These are phyloP conservation scores for Scomber japonicus DNA, from an alignment of 2,113 vertebrate genomes.

Conservation along the genomic window DNA sequence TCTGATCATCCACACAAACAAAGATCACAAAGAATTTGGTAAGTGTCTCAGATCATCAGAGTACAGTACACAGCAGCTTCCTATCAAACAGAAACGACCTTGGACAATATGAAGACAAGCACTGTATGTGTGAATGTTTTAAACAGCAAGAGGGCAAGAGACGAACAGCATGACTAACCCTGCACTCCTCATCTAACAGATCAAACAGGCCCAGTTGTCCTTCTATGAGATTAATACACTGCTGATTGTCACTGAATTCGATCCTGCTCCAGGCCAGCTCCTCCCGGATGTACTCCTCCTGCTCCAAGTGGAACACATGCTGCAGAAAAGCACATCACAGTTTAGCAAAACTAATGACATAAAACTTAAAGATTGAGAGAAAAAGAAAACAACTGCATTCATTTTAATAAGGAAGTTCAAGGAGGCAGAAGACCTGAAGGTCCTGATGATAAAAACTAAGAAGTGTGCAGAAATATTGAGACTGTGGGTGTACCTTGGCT, in stretches of 20 bases:
- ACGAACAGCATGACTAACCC: constrained; percentile 62
- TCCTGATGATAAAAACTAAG: no score
- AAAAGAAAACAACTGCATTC: neutral
- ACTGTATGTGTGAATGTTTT: no score
- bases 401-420: no score
- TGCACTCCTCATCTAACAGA: constrained; percentile 88
- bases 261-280: constrained; percentile 86
- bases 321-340: constrained; percentile 47
- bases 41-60: no score
- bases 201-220: constrained; percentile 85
- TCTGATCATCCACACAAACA: constrained; percentile 68
- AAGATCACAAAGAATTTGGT: neutral
- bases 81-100: neutral
- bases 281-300: constrained; percentile 87
- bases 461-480: no score
- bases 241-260: constrained; percentile 87
- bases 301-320: constrained; percentile 88
- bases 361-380: neutral
- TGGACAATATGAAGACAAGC: no score
- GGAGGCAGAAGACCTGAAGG: no score
- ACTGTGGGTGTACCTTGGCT: neutral
- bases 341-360: neutral
- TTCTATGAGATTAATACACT: constrained; percentile 85
- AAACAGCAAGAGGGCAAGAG: neutral
- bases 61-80: no score